phyloP scores from a whole-genome alignment of 2,113 vertebrate species.

The Glaucomys volans region DNA sequence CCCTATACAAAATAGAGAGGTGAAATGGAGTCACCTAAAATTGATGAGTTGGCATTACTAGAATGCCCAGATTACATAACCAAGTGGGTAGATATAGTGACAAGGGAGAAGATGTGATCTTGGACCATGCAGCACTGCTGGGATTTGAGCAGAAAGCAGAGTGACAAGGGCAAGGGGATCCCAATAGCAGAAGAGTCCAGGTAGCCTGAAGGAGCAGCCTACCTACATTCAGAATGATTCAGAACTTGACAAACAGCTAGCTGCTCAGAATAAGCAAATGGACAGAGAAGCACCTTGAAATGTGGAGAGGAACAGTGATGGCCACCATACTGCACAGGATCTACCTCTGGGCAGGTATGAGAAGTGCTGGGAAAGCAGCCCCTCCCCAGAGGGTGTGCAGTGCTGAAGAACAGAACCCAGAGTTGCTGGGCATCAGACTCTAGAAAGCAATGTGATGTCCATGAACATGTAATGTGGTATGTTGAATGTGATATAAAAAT shows the following conservation, averaged over 20 bases:
- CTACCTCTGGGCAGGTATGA: background rate
- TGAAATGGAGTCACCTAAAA: too few relatives aligned
- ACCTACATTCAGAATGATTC: background rate
- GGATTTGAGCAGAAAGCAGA: background rate
- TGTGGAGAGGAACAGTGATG: too few relatives aligned
- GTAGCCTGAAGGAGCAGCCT: too few relatives aligned
- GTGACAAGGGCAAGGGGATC: background rate
- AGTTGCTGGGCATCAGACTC: background rate
- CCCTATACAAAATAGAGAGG: background rate
- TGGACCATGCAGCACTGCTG: rapidly evolving
- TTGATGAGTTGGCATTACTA: background rate
- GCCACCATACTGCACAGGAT: background rate
- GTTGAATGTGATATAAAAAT: too few relatives aligned
- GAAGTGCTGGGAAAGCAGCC: background rate
- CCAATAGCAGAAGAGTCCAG: background rate
- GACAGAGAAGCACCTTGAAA: background rate
- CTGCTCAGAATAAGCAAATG: too few relatives aligned
- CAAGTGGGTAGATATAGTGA: too few relatives aligned
- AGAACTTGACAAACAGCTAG: background rate
- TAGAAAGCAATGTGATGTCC: background rate
- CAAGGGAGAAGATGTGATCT: background rate
- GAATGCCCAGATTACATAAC: background rate
- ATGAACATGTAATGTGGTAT: background rate
- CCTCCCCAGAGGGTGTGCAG: background rate
- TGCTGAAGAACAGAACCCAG: background rate